These are phyloP conservation scores for Calosoma granatense DNA, from an alignment of 1,140 invertebrate genomes.

Conservation along the genomic window DNA sequence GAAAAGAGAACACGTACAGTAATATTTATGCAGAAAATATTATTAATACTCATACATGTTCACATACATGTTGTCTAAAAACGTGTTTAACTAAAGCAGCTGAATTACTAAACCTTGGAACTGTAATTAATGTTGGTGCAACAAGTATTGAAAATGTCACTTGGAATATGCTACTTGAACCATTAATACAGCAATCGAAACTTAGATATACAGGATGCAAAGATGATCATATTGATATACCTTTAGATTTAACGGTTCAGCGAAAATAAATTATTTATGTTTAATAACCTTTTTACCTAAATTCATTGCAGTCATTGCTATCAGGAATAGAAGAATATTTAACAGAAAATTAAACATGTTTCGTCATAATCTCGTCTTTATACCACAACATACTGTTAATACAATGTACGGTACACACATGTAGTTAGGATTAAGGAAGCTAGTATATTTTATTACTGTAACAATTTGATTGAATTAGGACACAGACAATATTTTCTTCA, in stretches of 20 bases:
- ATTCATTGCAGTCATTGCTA: background rate
- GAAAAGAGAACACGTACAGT: too few relatives aligned
- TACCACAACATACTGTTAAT: too few relatives aligned
- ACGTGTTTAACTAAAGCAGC: slow-evolving; percentile 11
- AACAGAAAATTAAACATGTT: too few relatives aligned
- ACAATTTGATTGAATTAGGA: too few relatives aligned
- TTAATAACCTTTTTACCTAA: background rate
- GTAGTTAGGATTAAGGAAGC: too few relatives aligned
- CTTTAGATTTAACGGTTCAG: slow-evolving; percentile 22
- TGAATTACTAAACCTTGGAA: slow-evolving; percentile 17
- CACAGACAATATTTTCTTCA: too few relatives aligned
- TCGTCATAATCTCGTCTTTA: too few relatives aligned
- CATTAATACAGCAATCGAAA: background rate
- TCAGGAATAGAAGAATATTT: background rate
- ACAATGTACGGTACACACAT: too few relatives aligned
- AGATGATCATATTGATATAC: slow-evolving; percentile 19
- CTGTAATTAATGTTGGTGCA: slow-evolving; percentile 18
- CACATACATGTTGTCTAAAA: slow-evolving; percentile 15
- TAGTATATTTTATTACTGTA: too few relatives aligned
- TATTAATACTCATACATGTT: slow-evolving; percentile 12
- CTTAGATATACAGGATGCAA: slow-evolving; percentile 13
- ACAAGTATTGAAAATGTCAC: slow-evolving; percentile 14
- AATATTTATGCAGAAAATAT: slow-evolving; percentile 3
- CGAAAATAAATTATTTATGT: slow-evolving; percentile 4
- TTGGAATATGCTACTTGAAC: slow-evolving; percentile 12